Base-by-base conservation (phyloP, 2,888 invertebrate genomes). In the Xylota segnis region DNA sequence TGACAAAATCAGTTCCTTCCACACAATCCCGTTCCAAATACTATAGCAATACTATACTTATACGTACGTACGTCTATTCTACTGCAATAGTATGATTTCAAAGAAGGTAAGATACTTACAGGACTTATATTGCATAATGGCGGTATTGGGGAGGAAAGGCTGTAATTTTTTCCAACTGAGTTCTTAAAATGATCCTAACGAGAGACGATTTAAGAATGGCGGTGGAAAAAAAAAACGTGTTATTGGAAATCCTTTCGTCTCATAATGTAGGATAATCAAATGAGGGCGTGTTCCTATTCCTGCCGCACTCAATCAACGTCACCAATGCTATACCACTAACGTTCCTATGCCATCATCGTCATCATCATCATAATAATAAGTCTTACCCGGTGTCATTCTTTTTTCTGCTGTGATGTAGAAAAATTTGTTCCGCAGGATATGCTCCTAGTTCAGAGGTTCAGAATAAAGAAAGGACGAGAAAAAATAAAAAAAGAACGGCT, bases 241-340 rank as follows among this genome's bases (percentile, higher is more conserved):
- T 82, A 70, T 82, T 70, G 76, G 58, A 63, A 82, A 82, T 76
- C 82, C 76, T 61, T 82, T 76, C 82, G 70, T 52, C 40, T 68
- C 43, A 54, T 63, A 76, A 70, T 63, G 63, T 56, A 68, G 75
- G 56, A 76, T 82, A 82, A 76, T 82, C 82, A 82, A 82, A 70
- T 76, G 82, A 76, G 82, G 70, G 76, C 70, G 56, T 82, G 63
- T 56, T 63, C 82, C 27, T 82, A 63, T 82, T 82, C 70, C 75
- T 74, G 61, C 52, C 70, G 68, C 70, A 76, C 82, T 82, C 82
- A 82, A 82, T 82, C 76, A 76, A 63, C 70, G 61, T 70, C 75
- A 82, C 61, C 40, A 40, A 54, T 56, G 32, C 47, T 58, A 32
- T 75, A 43, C 45, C 61, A 81, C 32, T 34, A 59, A 40, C 59